Base-by-base conservation (phyloP, 2,797 vertebrate genomes). In the Spinibarbus caldwelli region DNA sequence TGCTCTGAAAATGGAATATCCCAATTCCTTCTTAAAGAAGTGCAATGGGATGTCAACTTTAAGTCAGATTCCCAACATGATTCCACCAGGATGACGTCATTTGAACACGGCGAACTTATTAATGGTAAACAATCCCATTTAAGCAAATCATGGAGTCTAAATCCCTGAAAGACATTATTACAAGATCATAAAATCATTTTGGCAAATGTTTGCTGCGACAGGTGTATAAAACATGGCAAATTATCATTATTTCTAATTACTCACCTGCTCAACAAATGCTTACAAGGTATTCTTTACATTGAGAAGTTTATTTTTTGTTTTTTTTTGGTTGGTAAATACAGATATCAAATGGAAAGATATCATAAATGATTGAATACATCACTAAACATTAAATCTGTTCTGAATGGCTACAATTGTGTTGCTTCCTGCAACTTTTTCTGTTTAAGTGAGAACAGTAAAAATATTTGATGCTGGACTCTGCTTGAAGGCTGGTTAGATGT, bases 211-310 rank as follows among this genome's bases (percentile, higher is more conserved):
- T 75, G 17, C 17, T 4, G 29, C 5, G 9, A 34, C 45, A 52
- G 72, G 17, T 34, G 29, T 75, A 17, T 34, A 31, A 75, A 75
- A 49, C 71, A 75, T 73, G 71, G 43, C 43, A 47, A 29, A 73
- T 6, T 1, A 31, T 49, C 26, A 12, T 47, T 12, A 8, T 17
- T 73, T 17, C 5, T 49, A 31, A 31, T 49, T 26, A 2, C 43
- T 49, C 29, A 49, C 8, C 26, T 12, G 70, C 70, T 5, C 47
- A 73, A 73, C 71, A 49, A 57, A 57, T 76, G 49, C 19, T 76
- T 52, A 47, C 72, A 34, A 7, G 14, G 29, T 26, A 38, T 76
- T 64, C 26, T 38, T 57, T 2, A 77, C 0, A 17, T 17, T 3
- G 1, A 15, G 10, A 14, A 14, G 17, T 76, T 36, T 4, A 7